Evolutionary conservation across 2,113 vertebrate genomes (phyloP), one percentile per base, ranked within the genome.

Genomic region (Psittacara wagleri): DNA sequence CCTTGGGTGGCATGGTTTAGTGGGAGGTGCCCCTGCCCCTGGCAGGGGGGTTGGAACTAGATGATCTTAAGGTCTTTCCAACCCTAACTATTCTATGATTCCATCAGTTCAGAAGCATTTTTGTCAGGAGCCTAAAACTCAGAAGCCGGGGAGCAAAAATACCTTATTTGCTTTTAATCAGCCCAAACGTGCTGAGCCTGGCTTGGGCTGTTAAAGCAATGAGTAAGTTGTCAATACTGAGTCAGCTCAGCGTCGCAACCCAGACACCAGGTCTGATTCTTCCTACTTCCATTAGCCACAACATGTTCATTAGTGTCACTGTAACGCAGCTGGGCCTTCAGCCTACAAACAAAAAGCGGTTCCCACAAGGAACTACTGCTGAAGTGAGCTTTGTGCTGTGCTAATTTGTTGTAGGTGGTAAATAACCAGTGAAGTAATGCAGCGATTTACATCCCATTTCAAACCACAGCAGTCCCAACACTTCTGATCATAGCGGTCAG

Each of bases 401-500:
- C 43, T 43, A 43, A 43, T 43, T 43, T 43, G 17, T 43, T 17
- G 43, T 43, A 43, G 17, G 43, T 43, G 17, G 43, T 43, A 43
- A 43, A 43, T 43, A 43, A 8, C 43, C 43, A 43, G 43, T 14
- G 28, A 90, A 86, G 29, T 6, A 39, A 80, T 3, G 62, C 63
- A 43, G 6, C 25, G 7, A 43, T 64, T 64, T 61, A 9, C 11
- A 37, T 80, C 48, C 20, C 59, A 16, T 48, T 43, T 61, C 10
- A 55, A 46, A 54, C 20, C 54, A 35, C 49, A n/a, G 61, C 48
- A 54, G 18, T 10, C 18, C 44, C 16, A 41, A 66, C 39, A 29
- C 18, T 33, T 27, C 2, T 0, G 4, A 29, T 35, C 41, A 5
- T 2, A 5, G 0, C 3, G 54, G 35, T 46, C 77, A 92, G 68